These are phyloP conservation scores for Rhyzopertha dominica DNA, from an alignment of 1,140 invertebrate species.

Conservation along the genomic window DNA sequence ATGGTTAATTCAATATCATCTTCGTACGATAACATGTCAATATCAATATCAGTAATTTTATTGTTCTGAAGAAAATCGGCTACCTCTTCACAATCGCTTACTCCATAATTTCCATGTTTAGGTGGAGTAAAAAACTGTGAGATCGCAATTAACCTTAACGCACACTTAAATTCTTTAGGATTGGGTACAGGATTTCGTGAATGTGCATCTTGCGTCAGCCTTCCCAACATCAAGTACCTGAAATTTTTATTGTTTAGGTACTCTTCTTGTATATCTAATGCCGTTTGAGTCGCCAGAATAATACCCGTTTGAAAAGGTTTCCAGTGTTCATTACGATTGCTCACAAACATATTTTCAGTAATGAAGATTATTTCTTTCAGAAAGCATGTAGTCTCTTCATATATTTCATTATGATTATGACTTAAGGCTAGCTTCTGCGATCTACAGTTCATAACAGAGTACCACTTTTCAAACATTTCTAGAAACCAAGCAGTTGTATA, in stretches of 20 bases:
- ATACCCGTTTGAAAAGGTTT: constrained; percentile 13
- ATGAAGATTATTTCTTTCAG: constrained; percentile 3
- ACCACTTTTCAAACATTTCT: constrained; percentile 9
- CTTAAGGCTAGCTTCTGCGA: constrained; percentile 6
- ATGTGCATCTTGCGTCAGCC: constrained; percentile 1
- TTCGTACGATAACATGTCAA: too few species aligned
- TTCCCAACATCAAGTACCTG: background rate
- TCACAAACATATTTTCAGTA: constrained; percentile 1
- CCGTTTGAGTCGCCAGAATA: constrained; percentile 10
- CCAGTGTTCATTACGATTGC: constrained; percentile 3
- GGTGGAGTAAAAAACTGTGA: too few species aligned
- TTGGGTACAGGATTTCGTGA: too few species aligned
- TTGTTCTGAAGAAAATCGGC: too few species aligned
- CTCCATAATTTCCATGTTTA: too few species aligned
- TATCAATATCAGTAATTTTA: too few species aligned
- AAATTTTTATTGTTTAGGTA: background rate
- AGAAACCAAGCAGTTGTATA: constrained; percentile 13
- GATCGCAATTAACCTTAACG: too few species aligned
- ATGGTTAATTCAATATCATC: too few species aligned
- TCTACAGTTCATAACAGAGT: constrained; percentile 9
- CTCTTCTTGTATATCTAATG: constrained; percentile 8
- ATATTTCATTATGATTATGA: background rate
- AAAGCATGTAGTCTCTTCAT: constrained; percentile 1
- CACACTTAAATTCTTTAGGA: too few species aligned
- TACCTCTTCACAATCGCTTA: too few species aligned